Evolutionary conservation across 2,888 invertebrate genomes (phyloP), one percentile per base, ranked within the genome.

Genomic region (Strigamia maritima): DNA sequence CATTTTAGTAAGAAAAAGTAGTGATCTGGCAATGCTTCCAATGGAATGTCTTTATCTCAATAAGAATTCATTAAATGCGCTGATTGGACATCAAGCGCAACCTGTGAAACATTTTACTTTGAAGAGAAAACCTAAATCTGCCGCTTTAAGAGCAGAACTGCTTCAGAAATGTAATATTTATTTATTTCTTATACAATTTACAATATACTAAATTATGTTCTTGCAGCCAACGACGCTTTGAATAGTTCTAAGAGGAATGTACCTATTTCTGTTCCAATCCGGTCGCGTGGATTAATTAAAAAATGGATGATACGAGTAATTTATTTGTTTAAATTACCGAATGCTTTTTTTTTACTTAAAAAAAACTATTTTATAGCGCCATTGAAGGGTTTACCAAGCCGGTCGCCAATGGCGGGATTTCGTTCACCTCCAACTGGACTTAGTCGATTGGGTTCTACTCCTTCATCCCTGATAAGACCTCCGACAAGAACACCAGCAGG

Each of bases 41-140:
- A 89, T 97, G 85, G 98, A 98, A 88, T 97, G 97, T 88, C 93
- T 95, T 85, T 98, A 97, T 88, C 89, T 98, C 82, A 98, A 97
- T 88, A 95, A 95, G 87, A 93, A 92, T 86, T 96, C 97, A 78
- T 89, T 97, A 84, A 89, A 92, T 79, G 94, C 95, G 83, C 93
- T 96, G 84, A 95, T 94, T 31, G 89, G 89, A 7, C 87, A 88
- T 60, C 85, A 85, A 22, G 85, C 94, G 2, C 91, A 91, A 79
- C 92, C 95, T 1, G 90, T 92, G 1, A 96, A 97, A 87, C 97
- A 98, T 87, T 98, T 98, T 85, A 93, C 93, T 12, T 87, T 97
- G 38, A 96, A 95, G 87, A 90, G 95, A 77, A 97, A 96, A 87
- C 96, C 97, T 0, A 98, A 98, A 87, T 97, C 97, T 44, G 95